These are phyloP conservation scores for Labeo rohita DNA, from an alignment of 2,113 vertebrate species.

Conservation along the genomic window DNA sequence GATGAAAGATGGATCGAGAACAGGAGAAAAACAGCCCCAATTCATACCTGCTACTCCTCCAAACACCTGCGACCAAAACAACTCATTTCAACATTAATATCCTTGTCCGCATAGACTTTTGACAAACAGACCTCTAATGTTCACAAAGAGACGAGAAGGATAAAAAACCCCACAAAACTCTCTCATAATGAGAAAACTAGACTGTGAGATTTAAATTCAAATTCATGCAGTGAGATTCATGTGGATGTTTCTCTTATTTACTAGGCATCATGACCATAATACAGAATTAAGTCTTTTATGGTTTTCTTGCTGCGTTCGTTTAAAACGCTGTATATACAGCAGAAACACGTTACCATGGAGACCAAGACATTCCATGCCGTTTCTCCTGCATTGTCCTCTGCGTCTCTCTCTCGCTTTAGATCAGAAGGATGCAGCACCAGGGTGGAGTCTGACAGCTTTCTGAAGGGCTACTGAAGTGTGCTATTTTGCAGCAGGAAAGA, in stretches of 20 bases:
- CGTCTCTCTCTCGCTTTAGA: background rate
- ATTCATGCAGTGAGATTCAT: background rate
- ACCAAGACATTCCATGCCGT: background rate
- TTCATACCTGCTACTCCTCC: background rate
- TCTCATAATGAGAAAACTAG: background rate
- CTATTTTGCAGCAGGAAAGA: background rate
- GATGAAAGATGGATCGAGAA: background rate
- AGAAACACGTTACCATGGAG: slow-evolving; percentile 31
- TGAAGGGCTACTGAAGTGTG: background rate
- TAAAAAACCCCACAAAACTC: background rate
- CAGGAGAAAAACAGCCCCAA: background rate
- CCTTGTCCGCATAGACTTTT: background rate
- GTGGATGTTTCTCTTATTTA: background rate
- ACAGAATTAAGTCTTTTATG: background rate
- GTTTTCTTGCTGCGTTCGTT: background rate
- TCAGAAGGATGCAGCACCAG: slow-evolving; percentile 4
- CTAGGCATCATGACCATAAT: background rate
- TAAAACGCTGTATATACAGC: background rate
- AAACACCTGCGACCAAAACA: background rate
- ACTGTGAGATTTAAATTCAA: background rate
- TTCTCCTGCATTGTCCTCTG: background rate
- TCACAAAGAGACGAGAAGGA: background rate
- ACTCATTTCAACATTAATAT: background rate
- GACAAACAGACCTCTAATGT: background rate
- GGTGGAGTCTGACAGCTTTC: slow-evolving; percentile 23